Conservation (phyloP, 2,113 vertebrate species). For the Oceanites oceanicus region DNA sequence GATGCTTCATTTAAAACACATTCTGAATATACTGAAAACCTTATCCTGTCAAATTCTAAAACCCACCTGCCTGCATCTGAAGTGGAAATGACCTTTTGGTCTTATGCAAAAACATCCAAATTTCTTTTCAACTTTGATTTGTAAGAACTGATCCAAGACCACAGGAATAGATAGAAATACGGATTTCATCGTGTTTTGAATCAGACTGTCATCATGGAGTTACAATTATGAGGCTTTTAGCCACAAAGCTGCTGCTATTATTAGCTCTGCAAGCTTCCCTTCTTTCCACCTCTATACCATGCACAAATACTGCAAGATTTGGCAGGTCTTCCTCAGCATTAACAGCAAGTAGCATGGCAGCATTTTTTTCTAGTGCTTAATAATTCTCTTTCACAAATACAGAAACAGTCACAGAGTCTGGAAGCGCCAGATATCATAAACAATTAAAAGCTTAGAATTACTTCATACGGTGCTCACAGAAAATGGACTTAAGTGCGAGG, state of each 20-base stretch:
- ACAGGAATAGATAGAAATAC: not conserved
- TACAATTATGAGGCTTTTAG: constrained; percentile 10
- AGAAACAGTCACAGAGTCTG: constrained; percentile 12
- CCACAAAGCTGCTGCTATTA: constrained; percentile 22
- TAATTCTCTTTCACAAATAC: constrained; percentile 30
- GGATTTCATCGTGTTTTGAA: not conserved
- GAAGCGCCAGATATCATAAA: constrained; percentile 24
- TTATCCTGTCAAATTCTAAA: not conserved
- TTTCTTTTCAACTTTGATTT: not conserved
- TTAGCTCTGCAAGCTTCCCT: not conserved
- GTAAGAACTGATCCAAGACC: not conserved
- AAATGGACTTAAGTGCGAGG: not conserved
- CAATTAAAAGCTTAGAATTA: constrained; percentile 55
- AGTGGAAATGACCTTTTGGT: not conserved
- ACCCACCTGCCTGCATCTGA: not conserved
- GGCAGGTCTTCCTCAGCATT: constrained; percentile 4
- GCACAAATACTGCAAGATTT: constrained; percentile 24
- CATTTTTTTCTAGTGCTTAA: constrained; percentile 5
- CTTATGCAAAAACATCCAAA: not conserved
- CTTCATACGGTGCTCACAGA: not conserved
- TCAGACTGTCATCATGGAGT: not conserved
- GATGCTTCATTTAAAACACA: not conserved
- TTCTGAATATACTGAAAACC: not conserved
- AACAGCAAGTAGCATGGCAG: constrained; percentile 1
- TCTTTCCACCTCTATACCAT: not conserved